A percentile compares a stretch with the other conserved stretches of the same genome.
Evolutionary conservation across 2,797 vertebrate species (phyloP).

Genomic region (Ptychadena robeensis): DNA sequence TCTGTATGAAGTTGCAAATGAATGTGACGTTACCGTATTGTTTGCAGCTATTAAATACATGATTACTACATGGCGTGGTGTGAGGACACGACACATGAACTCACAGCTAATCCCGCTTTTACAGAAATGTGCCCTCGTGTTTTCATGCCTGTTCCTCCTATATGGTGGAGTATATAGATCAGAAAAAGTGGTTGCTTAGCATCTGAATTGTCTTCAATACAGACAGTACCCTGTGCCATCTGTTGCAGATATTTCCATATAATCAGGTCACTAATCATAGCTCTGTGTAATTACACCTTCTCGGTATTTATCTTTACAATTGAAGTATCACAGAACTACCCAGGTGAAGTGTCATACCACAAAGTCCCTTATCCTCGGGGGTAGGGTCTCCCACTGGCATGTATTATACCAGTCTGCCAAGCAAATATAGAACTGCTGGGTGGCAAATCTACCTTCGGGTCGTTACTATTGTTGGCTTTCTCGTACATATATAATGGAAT

Average conservation of each 20-base stretch:
- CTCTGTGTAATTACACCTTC: slow-evolving; percentile 23
- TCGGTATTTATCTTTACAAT: neutral
- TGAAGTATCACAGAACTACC: neutral
- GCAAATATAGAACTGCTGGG: too few relatives aligned
- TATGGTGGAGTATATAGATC: neutral
- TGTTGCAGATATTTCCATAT: neutral
- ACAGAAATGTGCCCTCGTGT: neutral
- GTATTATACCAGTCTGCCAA: too few relatives aligned
- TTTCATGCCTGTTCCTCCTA: neutral
- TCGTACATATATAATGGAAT: too few relatives aligned
- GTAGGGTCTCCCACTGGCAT: too few relatives aligned
- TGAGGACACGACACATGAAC: neutral
- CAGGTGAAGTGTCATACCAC: neutral
- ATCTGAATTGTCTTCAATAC: neutral
- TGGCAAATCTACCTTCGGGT: too few relatives aligned
- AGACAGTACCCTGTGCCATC: neutral
- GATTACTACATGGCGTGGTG: neutral
- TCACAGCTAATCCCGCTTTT: neutral
- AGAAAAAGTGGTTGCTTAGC: neutral
- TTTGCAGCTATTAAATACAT: neutral
- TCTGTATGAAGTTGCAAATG: neutral
- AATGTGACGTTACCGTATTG: neutral
- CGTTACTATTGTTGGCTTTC: too few relatives aligned
- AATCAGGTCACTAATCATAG: slow-evolving; percentile 33
- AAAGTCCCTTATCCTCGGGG: neutral